phyloP scores from a whole-genome alignment of 2,888 invertebrate genomes.

The Ornithoptera alexandrae region DNA sequence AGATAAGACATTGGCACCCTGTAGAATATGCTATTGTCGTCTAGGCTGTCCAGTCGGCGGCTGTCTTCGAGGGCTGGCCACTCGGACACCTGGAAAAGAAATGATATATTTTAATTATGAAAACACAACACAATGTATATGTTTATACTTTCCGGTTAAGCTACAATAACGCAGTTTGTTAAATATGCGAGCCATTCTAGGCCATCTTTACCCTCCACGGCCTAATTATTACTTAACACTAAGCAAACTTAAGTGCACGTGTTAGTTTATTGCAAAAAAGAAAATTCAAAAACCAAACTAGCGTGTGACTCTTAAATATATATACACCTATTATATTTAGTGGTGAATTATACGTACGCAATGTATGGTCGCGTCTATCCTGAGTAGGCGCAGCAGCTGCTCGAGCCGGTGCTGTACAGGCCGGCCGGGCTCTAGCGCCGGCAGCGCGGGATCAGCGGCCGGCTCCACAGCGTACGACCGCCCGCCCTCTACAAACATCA shows the following conservation, averaged over 20 bases:
- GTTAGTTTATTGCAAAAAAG: too few species aligned
- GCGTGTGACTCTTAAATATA: too few species aligned
- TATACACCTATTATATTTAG: too few species aligned
- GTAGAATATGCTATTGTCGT: conserved; percentile 50
- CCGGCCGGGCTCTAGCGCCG: conserved; percentile 48
- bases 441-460: conserved; percentile 38
- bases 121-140: too few species aligned
- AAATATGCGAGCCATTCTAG: background rate
- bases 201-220: too few species aligned
- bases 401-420: conserved; percentile 76
- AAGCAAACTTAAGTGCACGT: background rate
- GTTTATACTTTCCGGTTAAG: too few species aligned
- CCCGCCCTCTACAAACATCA: conserved; percentile 47
- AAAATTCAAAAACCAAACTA: too few species aligned
- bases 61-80: conserved; percentile 81
- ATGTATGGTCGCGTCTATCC: conserved; percentile 92
- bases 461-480: conserved; percentile 43
- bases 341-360: conserved; percentile 64
- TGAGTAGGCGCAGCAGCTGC: conserved; percentile 87
- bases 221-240: background rate
- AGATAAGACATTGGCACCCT: conserved; percentile 58
- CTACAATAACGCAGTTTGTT: background rate
- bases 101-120: background rate
- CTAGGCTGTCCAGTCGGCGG: conserved; percentile 45
- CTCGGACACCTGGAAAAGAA: conserved; percentile 73